These are phyloP conservation scores for Chelidonichthys spinosus DNA, from an alignment of 2,797 vertebrate genomes.

Conservation along the genomic window DNA sequence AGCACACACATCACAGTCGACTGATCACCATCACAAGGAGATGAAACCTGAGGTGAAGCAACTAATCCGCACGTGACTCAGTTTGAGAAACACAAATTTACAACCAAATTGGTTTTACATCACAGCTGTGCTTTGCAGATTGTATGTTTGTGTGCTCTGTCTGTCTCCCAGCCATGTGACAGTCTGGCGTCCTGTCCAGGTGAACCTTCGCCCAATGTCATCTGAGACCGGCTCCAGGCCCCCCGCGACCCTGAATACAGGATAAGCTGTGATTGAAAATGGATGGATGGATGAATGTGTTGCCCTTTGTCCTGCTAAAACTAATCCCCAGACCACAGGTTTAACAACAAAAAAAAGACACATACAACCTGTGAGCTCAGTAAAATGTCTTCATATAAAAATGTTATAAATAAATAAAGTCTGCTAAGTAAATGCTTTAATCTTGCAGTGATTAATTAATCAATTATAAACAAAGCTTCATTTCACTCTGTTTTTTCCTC, in stretches of 20 bases:
- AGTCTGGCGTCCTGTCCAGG: too few relatives aligned
- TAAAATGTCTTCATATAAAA: not conserved
- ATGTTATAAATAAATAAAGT: too few relatives aligned
- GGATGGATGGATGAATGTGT: not conserved
- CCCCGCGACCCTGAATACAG: too few relatives aligned
- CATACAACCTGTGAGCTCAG: not conserved
- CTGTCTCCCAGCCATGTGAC: too few relatives aligned
- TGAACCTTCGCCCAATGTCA: too few relatives aligned
- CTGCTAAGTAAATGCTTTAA: not conserved
- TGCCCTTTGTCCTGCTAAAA: constrained; percentile 3
- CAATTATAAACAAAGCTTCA: too few relatives aligned
- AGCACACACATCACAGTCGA: not conserved
- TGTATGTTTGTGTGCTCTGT: constrained; percentile 4
- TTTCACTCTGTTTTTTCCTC: too few relatives aligned
- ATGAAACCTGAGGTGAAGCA: constrained; percentile 3
- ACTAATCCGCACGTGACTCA: constrained; percentile 13
- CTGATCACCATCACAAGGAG: constrained; percentile 1
- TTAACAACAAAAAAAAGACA: constrained; percentile 8
- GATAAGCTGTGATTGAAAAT: too few relatives aligned
- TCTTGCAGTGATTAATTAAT: not conserved
- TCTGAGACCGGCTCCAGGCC: too few relatives aligned
- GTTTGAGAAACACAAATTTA: constrained; percentile 21
- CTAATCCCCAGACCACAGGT: constrained; percentile 23
- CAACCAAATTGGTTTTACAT: not conserved
- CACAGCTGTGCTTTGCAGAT: not conserved